Evolutionary conservation across 1,140 invertebrate genomes (phyloP).

Genomic region (Plodia interpunctella): DNA sequence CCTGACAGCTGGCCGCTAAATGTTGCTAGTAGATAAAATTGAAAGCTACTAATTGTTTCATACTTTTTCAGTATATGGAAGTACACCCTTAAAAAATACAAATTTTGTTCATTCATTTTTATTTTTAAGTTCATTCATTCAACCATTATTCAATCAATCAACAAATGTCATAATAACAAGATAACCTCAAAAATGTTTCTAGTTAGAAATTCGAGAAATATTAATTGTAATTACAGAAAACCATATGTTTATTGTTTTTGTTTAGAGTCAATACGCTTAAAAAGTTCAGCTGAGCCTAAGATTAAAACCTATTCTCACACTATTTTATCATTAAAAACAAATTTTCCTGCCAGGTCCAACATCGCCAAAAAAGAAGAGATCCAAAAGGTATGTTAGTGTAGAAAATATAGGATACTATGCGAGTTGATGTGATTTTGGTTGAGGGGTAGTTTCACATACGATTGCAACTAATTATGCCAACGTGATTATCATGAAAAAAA

Average conservation of each 20-base stretch:
- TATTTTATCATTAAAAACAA: slow-evolving; percentile 76
- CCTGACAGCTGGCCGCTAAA: not conserved
- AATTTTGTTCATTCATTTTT: no score
- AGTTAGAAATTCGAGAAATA: slow-evolving; percentile 32
- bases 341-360: slow-evolving; percentile 72
- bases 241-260: slow-evolving; percentile 36
- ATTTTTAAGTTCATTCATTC: no score
- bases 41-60: no score
- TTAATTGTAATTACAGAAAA: slow-evolving; percentile 38
- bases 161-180: slow-evolving; percentile 21
- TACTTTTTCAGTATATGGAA: no score
- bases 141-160: not conserved
- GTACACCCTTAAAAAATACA: no score
- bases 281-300: slow-evolving; percentile 53
- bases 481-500: no score
- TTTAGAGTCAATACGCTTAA: slow-evolving; percentile 33
- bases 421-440: not conserved
- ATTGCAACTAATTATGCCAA: no score
- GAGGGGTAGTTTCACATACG: not conserved
- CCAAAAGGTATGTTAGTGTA: slow-evolving; percentile 49
- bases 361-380: slow-evolving; percentile 65
- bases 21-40: no score
- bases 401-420: not conserved
- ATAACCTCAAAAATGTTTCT: slow-evolving; percentile 47
- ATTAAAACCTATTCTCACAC: slow-evolving; percentile 76